These are phyloP conservation scores for Zosterops japonicus DNA, from an alignment of 2,113 vertebrate genomes.

Conservation along the genomic window DNA sequence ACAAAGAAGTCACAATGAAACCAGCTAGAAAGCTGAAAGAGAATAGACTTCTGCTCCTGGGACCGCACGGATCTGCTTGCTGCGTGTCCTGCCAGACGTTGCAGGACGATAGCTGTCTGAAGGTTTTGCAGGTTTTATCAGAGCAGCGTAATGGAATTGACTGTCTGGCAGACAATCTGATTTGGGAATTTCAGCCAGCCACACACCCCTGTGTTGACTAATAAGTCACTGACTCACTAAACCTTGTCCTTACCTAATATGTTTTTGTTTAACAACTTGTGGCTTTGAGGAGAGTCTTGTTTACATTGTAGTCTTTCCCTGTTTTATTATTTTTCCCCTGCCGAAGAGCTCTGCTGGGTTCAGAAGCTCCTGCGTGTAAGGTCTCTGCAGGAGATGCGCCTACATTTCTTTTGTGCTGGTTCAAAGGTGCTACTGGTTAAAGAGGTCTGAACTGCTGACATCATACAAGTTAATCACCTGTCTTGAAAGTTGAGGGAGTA, in stretches of 20 bases:
- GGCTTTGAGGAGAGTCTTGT: not conserved
- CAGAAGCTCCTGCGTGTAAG: accelerated
- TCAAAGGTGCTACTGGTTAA: not conserved
- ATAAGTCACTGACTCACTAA: conserved; percentile 44
- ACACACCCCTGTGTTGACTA: conserved; percentile 39
- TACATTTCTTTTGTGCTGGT: not conserved
- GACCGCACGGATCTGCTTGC: not conserved
- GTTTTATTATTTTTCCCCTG: not conserved
- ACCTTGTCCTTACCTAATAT: conserved; percentile 3
- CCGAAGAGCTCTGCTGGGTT: not conserved
- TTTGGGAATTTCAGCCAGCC: conserved; percentile 64
- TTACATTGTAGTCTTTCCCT: not conserved
- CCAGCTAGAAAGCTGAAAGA: not conserved
- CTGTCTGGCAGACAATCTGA: conserved; percentile 52
- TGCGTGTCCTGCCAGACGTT: not conserved
- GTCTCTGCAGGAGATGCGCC: accelerated
- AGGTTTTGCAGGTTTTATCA: conserved; percentile 25
- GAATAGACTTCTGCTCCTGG: not conserved
- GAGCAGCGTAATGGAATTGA: conserved; percentile 51
- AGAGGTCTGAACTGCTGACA: not conserved
- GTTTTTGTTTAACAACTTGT: conserved; percentile 2
- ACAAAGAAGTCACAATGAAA: not conserved
- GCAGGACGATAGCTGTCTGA: not conserved
- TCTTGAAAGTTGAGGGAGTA: not conserved
- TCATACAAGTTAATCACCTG: not conserved